A percentile compares a stretch with the other conserved stretches of the same genome.
These are phyloP conservation scores for Anoplius nigerrimus DNA, from an alignment of 2,888 invertebrate species.

Conservation along the genomic window DNA sequence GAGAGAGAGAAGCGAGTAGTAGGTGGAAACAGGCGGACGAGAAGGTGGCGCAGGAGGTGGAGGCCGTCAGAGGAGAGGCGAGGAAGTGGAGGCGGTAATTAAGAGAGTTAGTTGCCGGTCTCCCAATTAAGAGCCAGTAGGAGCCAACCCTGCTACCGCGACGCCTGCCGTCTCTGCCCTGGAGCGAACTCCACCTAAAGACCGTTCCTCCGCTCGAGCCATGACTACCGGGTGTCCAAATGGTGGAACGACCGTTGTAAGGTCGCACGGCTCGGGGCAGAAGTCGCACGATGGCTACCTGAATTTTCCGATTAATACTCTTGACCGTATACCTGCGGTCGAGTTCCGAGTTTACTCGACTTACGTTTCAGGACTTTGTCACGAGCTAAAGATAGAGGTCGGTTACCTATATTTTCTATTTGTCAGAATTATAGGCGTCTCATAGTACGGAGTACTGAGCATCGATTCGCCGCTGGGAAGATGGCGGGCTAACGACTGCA, in stretches of 20 bases:
- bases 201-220: slow-evolving; percentile 54
- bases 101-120: slow-evolving; percentile 77
- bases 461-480: slow-evolving; percentile 7
- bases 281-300: no score
- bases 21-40: slow-evolving; percentile 42
- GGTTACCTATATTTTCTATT: no score
- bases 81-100: slow-evolving; percentile 76
- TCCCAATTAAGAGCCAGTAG: slow-evolving; percentile 73
- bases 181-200: slow-evolving; percentile 64
- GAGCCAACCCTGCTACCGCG: slow-evolving; percentile 61
- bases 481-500: slow-evolving; percentile 16
- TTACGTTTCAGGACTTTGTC: no score
- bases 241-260: slow-evolving; percentile 26
- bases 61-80: slow-evolving; percentile 51
- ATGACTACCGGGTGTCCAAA: slow-evolving; percentile 46
- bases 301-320: no score
- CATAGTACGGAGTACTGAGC: no score
- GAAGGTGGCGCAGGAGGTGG: slow-evolving; percentile 43
- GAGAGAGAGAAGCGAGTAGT: slow-evolving; percentile 11
- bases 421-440: no score
- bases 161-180: slow-evolving; percentile 62
- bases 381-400: no score
- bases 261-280: no score
- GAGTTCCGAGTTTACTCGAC: no score
- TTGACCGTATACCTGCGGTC: no score